Base-by-base conservation (phyloP, 2,888 invertebrate genomes). In the Drosophila meridionalis region DNA sequence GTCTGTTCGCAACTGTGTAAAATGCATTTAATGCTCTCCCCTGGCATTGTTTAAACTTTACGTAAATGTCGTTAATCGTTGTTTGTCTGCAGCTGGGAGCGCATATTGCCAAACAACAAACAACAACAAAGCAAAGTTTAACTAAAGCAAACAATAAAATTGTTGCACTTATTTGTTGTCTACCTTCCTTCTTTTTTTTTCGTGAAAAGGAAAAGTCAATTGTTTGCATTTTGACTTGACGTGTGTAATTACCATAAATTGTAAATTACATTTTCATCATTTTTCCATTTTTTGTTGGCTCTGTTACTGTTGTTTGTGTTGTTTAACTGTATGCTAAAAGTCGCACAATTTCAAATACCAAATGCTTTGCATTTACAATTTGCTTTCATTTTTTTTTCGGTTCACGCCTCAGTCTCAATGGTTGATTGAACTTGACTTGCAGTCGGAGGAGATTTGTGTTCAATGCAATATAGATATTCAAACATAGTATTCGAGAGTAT, bases 211-310 rank as follows among this genome's bases (percentile, higher is more conserved):
- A 87, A 87, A 90, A 88, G 89, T 86, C 89, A 83, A 83, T 86
- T 84, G 72, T 72, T 80, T 82, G 56, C 61, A 26, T 60, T 69
- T 60, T 67, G 63, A 47, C 60, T 73, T 80, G 88, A 83, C 77
- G 86, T 86, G 73, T 76, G 82, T 83, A 87, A 89, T 86, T 89
- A 89, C 69, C 90, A 89, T 84, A 89, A 86, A 87, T 86, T 73
- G 80, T 79, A 71, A 83, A 84, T 82, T 80, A 73, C 77, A 82
- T 82, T 89, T 87, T 72, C 71, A 73, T 80, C 66, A 69, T 61
- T 40, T 68, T 68, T 80, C 61, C 64, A 45, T 42, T 62, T 12
- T 64, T 67, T 36, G 11, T 43, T 68, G 32, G 7, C 26, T 47
- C 12, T 43, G 4, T 34, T 55, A 48, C 52, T 14, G 28, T 47